A percentile compares a stretch with the other conserved stretches of the same genome.
Conservation (phyloP, 2,797 vertebrate genomes). For the Brachyrhaphis roseni region DNA sequence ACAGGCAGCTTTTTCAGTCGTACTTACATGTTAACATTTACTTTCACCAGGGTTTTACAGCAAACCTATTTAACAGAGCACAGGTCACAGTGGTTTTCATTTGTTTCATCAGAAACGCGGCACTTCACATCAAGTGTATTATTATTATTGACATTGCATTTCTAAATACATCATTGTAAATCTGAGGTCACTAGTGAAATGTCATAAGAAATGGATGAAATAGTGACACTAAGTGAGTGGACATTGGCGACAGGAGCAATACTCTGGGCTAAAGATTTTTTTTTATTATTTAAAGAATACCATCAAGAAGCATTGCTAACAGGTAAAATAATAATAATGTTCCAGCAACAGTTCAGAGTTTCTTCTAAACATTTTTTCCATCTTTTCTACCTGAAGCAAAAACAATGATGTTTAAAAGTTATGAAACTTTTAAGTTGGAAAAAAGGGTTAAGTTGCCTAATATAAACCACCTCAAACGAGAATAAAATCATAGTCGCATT, state of each 20-base stretch:
- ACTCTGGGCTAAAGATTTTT: not conserved
- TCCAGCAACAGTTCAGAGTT: not conserved
- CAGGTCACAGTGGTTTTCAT: not conserved
- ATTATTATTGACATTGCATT: not conserved
- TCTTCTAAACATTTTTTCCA: not conserved
- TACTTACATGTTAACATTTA: slow-evolving; percentile 17
- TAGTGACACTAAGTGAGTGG: not conserved
- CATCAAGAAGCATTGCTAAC: not conserved
- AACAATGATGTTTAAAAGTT: not conserved
- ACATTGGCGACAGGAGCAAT: not conserved
- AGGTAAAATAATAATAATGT: not conserved
- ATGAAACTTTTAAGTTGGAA: not conserved
- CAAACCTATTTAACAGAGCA: not conserved
- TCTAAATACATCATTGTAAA: not conserved
- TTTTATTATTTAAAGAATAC: not conserved
- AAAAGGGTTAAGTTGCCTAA: not conserved
- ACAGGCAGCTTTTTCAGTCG: slow-evolving; percentile 6
- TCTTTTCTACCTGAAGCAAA: not conserved
- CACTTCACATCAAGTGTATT: not conserved
- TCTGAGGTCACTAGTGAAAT: not conserved
- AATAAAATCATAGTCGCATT: not conserved
- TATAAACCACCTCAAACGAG: not conserved
- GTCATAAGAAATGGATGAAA: not conserved
- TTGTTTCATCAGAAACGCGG: not conserved
- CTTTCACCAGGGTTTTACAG: not conserved